Conservation (phyloP, 1,140 invertebrate genomes). For the Bombus consobrinus region DNA sequence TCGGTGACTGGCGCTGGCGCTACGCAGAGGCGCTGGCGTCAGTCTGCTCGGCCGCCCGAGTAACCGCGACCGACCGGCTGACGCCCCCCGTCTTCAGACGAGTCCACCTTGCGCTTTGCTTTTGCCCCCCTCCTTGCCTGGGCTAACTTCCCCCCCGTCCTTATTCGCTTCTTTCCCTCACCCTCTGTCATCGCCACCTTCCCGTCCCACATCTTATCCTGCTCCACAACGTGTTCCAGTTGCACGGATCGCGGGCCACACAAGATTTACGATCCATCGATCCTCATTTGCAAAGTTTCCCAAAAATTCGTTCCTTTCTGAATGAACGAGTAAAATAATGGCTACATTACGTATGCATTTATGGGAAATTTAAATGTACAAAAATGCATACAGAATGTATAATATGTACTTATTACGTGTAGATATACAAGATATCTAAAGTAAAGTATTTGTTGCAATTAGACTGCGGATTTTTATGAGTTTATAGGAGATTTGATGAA, state of each 20-base stretch:
- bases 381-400: no score
- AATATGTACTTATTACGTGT: no score
- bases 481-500: no score
- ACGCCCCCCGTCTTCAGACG: conserved; percentile 47
- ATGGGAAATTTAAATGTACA: no score
- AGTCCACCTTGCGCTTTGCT: conserved; percentile 53
- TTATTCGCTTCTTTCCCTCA: conserved; percentile 6
- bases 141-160: background rate
- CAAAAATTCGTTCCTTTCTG: background rate
- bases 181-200: conserved; percentile 4
- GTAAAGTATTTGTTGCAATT: no score
- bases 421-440: no score
- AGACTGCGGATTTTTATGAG: no score
- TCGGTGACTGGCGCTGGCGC: conserved; percentile 56
- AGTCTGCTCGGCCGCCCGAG: conserved; percentile 55
- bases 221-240: conserved; percentile 17
- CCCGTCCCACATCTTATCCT: background rate
- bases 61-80: conserved; percentile 41
- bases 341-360: no score
- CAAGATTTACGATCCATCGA: background rate
- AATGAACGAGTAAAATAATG: background rate
- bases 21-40: conserved; percentile 64
- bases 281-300: background rate
- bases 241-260: background rate
- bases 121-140: conserved; percentile 9